Evolutionary conservation across 2,797 vertebrate genomes (phyloP).

Genomic region (Enteromius treurensis): DNA sequence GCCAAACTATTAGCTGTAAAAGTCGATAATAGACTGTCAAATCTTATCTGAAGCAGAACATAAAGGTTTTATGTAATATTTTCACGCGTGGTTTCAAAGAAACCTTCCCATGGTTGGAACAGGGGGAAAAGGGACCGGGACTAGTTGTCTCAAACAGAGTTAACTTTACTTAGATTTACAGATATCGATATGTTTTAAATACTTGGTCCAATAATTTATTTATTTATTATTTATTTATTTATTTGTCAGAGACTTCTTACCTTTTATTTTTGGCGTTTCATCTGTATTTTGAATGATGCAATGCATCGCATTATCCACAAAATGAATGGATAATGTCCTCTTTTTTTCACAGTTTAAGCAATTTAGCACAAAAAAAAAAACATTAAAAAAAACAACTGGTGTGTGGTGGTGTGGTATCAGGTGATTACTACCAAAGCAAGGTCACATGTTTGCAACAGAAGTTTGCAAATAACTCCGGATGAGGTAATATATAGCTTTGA

Average conservation of each 20-base stretch:
- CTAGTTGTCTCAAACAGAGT: neutral
- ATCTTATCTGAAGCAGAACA: neutral
- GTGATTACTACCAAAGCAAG: neutral
- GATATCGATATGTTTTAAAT: neutral
- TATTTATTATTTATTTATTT: too few species aligned
- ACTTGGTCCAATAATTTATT: neutral
- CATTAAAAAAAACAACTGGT: neutral
- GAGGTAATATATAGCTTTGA: constrained; percentile 15
- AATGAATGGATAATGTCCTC: too few species aligned
- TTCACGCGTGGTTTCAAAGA: neutral
- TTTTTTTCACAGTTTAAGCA: neutral
- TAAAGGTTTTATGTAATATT: constrained; percentile 1
- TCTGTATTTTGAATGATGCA: too few species aligned
- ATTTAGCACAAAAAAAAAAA: too few species aligned
- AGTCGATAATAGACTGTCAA: constrained; percentile 1
- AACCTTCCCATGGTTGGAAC: neutral
- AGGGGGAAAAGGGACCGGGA: neutral
- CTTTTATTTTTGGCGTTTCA: too few species aligned
- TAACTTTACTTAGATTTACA: too few species aligned
- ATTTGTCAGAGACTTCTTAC: too few species aligned
- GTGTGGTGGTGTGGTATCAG: constrained; percentile 14
- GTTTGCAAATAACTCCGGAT: neutral
- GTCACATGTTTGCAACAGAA: constrained; percentile 1
- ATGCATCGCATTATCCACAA: too few species aligned
- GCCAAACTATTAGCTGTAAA: constrained; percentile 1